Evolutionary conservation across 2,113 vertebrate species (phyloP).

Genomic region (Mus pahari): DNA sequence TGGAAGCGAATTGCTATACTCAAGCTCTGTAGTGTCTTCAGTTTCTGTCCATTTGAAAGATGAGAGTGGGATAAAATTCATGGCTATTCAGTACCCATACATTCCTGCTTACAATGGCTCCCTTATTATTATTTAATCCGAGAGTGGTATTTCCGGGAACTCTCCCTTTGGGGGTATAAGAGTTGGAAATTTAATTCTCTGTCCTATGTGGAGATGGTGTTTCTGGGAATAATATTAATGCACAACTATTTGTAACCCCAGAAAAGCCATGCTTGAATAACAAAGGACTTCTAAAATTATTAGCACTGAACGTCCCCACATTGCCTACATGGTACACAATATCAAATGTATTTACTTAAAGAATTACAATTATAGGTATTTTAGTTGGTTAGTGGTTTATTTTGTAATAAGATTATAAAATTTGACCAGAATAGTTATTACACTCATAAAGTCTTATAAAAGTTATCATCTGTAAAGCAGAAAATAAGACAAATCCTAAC

Average conservation of each 20-base stretch:
- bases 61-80: constrained; percentile 17
- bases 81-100: not conserved
- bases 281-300: constrained; percentile 49
- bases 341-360: not conserved
- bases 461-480: not conserved
- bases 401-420: constrained; percentile 21
- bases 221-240: constrained; percentile 61
- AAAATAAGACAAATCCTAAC: not conserved
- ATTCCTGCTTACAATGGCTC: constrained; percentile 12
- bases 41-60: constrained; percentile 44
- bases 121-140: constrained; percentile 44
- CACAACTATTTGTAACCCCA: constrained; percentile 55
- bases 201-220: constrained; percentile 9
- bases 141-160: constrained; percentile 45
- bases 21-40: not conserved
- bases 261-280: constrained; percentile 52
- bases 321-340: not conserved
- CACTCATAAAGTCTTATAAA: constrained; percentile 11
- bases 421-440: constrained; percentile 3
- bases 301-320: not conserved
- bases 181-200: constrained; percentile 67
- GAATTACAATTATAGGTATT: not conserved
- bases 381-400: constrained; percentile 11
- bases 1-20: not conserved
- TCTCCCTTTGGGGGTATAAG: constrained; percentile 23